These are phyloP conservation scores for Drosophila mulleri DNA, from an alignment of 2,888 invertebrate genomes.

Conservation along the genomic window DNA sequence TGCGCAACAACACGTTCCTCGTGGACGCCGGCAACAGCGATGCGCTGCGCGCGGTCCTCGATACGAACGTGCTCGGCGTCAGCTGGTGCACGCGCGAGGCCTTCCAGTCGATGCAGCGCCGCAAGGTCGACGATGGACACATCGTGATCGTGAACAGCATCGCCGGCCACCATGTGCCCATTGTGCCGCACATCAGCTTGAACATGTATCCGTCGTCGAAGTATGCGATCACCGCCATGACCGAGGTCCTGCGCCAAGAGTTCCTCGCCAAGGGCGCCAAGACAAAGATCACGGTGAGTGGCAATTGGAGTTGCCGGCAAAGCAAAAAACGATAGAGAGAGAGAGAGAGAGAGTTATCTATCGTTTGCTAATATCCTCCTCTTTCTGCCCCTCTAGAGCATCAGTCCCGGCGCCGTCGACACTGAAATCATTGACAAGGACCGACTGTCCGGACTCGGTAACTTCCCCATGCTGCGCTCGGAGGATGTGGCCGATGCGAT, in stretches of 20 bases:
- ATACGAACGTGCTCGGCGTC: constrained; percentile 85
- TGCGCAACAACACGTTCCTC: constrained; percentile 9
- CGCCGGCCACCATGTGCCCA: constrained; percentile 83
- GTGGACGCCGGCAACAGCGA: constrained; percentile 57
- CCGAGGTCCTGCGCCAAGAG: constrained; percentile 83
- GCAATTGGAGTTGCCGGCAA: too few relatives aligned
- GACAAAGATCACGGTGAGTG: constrained; percentile 79
- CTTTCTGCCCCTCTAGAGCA: constrained; percentile 61
- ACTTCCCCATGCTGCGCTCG: constrained; percentile 48
- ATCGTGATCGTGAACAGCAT: constrained; percentile 86
- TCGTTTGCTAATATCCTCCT: background rate
- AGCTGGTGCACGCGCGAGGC: constrained; percentile 86
- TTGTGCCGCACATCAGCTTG: constrained; percentile 51
- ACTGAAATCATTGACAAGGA: constrained; percentile 71
- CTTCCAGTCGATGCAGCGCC: constrained; percentile 85
- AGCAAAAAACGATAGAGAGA: too few relatives aligned
- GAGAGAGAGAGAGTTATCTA: too few relatives aligned
- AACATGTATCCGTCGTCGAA: constrained; percentile 84
- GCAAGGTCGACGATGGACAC: constrained; percentile 86
- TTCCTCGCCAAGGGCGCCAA: constrained; percentile 70
- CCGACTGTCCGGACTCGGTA: rapidly evolving
- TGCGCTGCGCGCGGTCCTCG: constrained; percentile 80
- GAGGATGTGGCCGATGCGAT: constrained; percentile 81
- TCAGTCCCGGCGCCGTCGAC: constrained; percentile 79
- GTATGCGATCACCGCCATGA: constrained; percentile 83